Percentiles rank a stretch among this genome's conserved stretches.
phyloP scores from a whole-genome alignment of 1,140 invertebrate species.

The Apolygus lucorum region DNA sequence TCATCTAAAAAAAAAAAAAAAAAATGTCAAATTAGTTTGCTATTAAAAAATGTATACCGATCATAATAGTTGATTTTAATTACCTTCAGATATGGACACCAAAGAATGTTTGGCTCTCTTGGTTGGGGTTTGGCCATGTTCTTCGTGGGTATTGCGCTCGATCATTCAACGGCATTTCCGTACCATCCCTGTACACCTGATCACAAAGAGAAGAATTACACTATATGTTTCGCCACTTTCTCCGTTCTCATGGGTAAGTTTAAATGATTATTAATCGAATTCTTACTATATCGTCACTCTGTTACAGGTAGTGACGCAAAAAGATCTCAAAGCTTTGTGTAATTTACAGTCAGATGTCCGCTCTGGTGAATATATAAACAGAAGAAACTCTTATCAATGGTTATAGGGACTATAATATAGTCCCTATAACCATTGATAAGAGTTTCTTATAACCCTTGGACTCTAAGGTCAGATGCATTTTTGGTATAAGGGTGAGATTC shows the following conservation, averaged over 20 bases:
- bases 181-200: slow-evolving; percentile 83
- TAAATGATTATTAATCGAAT: no score
- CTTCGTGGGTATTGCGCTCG: slow-evolving; percentile 94
- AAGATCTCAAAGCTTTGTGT: neutral
- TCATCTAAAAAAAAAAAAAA: no score
- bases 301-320: neutral
- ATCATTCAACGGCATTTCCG: slow-evolving; percentile 86
- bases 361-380: no score
- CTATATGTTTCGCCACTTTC: slow-evolving; percentile 96
- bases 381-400: no score
- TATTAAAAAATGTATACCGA: no score
- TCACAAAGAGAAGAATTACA: slow-evolving; percentile 91
- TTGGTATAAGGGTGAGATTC: no score
- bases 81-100: slow-evolving; percentile 82
- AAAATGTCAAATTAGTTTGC: no score
- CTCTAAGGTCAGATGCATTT: no score
- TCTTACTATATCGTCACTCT: neutral
- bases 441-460: no score
- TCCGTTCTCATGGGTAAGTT: slow-evolving; percentile 79
- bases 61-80: no score
- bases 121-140: slow-evolving; percentile 99
- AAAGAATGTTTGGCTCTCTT: slow-evolving; percentile 96
- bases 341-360: neutral
- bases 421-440: no score
- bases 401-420: no score